Evolutionary conservation across 2,113 vertebrate species (phyloP).

Genomic region (Euleptes europaea): DNA sequence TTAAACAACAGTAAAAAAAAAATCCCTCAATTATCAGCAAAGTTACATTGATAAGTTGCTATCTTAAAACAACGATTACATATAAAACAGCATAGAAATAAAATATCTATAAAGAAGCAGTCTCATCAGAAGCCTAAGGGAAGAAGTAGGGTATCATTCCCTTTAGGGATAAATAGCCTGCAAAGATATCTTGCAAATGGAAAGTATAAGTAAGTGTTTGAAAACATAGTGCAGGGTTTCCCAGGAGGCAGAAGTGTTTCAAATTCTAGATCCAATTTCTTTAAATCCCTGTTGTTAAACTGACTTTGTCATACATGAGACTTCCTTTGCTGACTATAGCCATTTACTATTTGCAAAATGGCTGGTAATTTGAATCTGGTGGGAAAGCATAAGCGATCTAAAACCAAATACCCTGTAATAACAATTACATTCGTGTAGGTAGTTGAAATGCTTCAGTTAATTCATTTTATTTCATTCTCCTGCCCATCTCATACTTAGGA

Average conservation of each 20-base stretch:
- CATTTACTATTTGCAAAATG: neutral
- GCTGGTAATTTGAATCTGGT: neutral
- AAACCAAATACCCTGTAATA: neutral
- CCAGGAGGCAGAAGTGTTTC: conserved; percentile 34
- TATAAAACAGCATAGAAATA: conserved; percentile 4
- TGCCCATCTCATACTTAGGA: neutral
- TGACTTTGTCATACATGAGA: neutral
- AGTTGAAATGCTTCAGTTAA: neutral
- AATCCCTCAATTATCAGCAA: conserved; percentile 32
- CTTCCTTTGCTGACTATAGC: neutral
- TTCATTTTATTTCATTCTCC: neutral
- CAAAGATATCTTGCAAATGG: conserved; percentile 42
- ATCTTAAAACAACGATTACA: conserved; percentile 16
- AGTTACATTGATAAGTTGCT: conserved; percentile 26
- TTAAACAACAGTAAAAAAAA: conserved; percentile 10
- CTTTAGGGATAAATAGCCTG: conserved; percentile 35
- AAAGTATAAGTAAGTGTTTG: conserved; percentile 25
- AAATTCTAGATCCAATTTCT: conserved; percentile 3
- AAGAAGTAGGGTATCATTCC: conserved; percentile 50
- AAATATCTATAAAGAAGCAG: conserved; percentile 53
- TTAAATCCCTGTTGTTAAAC: neutral
- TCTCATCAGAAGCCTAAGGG: conserved; percentile 48
- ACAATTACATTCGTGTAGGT: neutral
- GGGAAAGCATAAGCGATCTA: neutral
- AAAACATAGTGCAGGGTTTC: conserved; percentile 18